Base-by-base conservation (phyloP, 2,797 vertebrate genomes). In the Syncerus caffer region DNA sequence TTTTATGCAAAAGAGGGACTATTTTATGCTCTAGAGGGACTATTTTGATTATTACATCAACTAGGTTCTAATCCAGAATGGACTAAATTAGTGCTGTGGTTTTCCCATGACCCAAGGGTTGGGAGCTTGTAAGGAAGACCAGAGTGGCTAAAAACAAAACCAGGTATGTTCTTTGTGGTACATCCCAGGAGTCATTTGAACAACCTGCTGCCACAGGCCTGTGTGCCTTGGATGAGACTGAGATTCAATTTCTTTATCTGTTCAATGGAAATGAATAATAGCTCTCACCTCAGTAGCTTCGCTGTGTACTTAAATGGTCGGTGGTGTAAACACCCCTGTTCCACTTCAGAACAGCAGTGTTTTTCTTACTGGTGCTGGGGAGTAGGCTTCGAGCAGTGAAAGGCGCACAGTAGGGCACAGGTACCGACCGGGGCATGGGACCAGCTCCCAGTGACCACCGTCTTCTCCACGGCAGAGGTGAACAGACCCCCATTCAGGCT, bases 21-120 rank as follows among this genome's bases (percentile, higher is more conserved):
- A 47, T 47, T 47, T 47, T 47, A 60, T 67, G 67, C 92, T 93
- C 83, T n/a, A 13, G 55, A 58, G 60, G 55, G 51, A 83, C 83
- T 13, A 10, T 86, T 84, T 53, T 12, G 25, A 86, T 92, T 19
- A 71, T 97, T 84, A 87, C 90, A 50, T 62, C 80, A 79, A 96
- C 62, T 82, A 34, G 27, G 50, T 85, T 91, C 89, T 78, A 96
- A 94, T 91, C 93, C 86, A 55, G 74, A 91, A 71, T 51, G 45
- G 79, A 87, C 31, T 93, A 83, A 94, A 50, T 89, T 62, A 51
- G 62, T 55, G 3, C 76, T 74, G 76, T 51, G 14, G 14, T 58
- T 95, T 95, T 76, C 60, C 79, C 34, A 76, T 57, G 19, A 64
- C n/a, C 12, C 50, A 58, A 38, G 6, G 12, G 0, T 55, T 47